Conservation (phyloP, 64 coral and sea anemone species). For the Hydrozoanthus tunicans region DNA sequence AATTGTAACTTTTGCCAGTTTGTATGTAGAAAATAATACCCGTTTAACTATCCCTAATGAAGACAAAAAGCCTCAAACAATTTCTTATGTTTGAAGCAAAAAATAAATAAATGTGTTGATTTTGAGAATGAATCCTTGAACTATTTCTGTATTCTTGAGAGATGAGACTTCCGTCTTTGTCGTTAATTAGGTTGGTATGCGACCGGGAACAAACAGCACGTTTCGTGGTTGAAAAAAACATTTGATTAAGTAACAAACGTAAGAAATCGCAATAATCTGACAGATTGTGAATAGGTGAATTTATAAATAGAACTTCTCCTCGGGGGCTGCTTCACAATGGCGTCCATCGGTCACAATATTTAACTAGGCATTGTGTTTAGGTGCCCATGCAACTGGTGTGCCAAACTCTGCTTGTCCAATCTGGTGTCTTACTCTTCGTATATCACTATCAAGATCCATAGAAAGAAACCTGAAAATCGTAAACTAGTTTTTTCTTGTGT, state of each 20-base stretch:
- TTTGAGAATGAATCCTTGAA: background rate
- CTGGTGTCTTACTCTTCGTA: background rate
- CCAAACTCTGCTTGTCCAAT: background rate
- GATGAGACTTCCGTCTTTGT: background rate
- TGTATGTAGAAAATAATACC: constrained; percentile 31
- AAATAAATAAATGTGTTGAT: background rate
- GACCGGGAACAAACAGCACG: background rate
- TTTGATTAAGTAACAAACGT: background rate
- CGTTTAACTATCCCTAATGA: constrained; percentile 13
- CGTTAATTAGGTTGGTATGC: background rate
- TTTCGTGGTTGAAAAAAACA: background rate
- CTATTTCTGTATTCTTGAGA: background rate
- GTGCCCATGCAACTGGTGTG: background rate
- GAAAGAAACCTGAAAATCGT: too few relatives aligned
- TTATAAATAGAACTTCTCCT: background rate
- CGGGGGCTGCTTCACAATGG: background rate
- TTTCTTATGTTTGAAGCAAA: background rate
- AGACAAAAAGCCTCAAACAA: background rate
- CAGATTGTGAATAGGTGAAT: constrained; percentile 5
- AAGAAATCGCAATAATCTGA: constrained; percentile 3
- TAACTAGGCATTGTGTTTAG: constrained; percentile 2
- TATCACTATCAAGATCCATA: too few relatives aligned
- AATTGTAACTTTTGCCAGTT: constrained; percentile 55
- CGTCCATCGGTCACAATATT: background rate
- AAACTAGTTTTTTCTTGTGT: too few relatives aligned